Evolutionary conservation across 2,113 vertebrate species (phyloP), one percentile per base, ranked within the genome.

Genomic region (Petrocephalus microphthalmus): DNA sequence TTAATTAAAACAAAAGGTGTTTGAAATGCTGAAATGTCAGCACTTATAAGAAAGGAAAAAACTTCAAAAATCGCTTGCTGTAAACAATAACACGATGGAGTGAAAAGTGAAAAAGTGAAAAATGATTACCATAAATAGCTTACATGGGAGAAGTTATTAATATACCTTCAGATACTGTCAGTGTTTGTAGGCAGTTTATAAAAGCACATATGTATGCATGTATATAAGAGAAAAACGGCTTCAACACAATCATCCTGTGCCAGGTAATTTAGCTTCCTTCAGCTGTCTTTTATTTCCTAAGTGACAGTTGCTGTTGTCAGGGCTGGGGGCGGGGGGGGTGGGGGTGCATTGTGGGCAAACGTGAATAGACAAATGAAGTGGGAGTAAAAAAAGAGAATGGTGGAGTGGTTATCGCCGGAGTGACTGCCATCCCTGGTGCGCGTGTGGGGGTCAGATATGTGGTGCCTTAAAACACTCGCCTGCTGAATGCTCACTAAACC

Each of bases 211-310:
- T 22, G 22, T 83, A 83, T 22, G 22, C 49, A 83, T 83, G 81
- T 83, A 83, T 47, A 49, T 83, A 47, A 83, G 45, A 83, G 37
- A 13, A n/a, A 45, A 47, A 25, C 7, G 2, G 45, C 42, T 49
- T 83, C 20, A n/a, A 45, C 20, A 45, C 37, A 83, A 83, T 49
- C 81, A 49, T 83, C 20, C 42, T 49, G 37, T 83, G 37, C 10
- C 19, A 47, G 42, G 37, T 10, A 45, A 22, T 83, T 49, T 49
- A 42, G 49, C 45, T 83, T 86, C 88, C 89, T 86, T 78, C 33
- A 82, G 88, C 87, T 90, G 90, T 88, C 89, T 88, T 82, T 54
- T 49, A 56, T 90, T 89, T 89, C 88, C 82, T 85, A 51, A 85
- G 85, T 56, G 86, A 90, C 67, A 89, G 37, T 83, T 83, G 19